Percentiles rank a stretch among this genome's conserved stretches.
Conservation (phyloP, 2,888 invertebrate species). For the Cactoblastis cactorum region DNA sequence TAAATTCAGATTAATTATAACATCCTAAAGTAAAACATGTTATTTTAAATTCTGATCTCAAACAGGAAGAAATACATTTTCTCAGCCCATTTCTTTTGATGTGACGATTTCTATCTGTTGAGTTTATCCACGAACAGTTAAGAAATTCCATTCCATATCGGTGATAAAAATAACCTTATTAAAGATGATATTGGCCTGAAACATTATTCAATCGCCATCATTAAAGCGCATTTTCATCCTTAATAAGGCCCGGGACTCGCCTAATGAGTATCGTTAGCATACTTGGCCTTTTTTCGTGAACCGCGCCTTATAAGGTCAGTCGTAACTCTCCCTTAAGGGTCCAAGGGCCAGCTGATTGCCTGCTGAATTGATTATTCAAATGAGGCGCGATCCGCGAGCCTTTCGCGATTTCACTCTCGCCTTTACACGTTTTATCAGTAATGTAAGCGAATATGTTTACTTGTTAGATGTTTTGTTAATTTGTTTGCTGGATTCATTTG, state of each 20-base stretch:
- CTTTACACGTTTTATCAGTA: neutral
- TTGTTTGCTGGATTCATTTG: neutral
- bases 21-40: too few relatives aligned
- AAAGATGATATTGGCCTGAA: neutral
- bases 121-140: too few relatives aligned
- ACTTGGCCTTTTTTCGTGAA: neutral
- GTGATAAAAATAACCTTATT: neutral
- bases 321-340: constrained; percentile 6
- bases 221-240: neutral
- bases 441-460: neutral
- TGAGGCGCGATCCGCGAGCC: neutral
- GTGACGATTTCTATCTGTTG: too few relatives aligned
- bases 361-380: constrained; percentile 8
- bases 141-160: too few relatives aligned
- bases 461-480: neutral
- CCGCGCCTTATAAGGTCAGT: neutral
- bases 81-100: too few relatives aligned
- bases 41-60: too few relatives aligned
- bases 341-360: constrained; percentile 4
- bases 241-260: neutral
- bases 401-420: neutral
- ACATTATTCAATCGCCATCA: neutral
- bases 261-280: constrained; percentile 1
- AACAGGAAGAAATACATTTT: too few relatives aligned
- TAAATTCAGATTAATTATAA: too few relatives aligned